Conservation (phyloP, 2,113 vertebrate genomes). For the Saguinus midas region DNA sequence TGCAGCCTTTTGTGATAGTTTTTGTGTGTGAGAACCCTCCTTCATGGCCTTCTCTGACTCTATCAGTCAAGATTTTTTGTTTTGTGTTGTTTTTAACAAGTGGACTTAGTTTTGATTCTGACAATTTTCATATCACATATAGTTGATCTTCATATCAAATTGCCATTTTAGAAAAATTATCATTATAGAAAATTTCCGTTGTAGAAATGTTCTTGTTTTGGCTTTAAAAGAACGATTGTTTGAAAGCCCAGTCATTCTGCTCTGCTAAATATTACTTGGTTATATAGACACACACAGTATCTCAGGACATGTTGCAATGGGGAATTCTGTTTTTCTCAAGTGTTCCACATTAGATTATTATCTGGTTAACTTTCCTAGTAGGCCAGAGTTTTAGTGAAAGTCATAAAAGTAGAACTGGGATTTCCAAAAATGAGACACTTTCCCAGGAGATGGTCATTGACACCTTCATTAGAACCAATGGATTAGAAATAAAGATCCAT, state of each 20-base stretch:
- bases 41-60: not conserved
- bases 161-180: not conserved
- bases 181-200: not conserved
- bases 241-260: not conserved
- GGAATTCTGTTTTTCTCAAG: not conserved
- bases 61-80: not conserved
- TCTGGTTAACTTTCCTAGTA: conserved; percentile 7
- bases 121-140: not conserved
- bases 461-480: not conserved
- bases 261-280: not conserved
- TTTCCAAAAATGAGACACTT: not conserved
- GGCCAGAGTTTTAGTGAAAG: conserved; percentile 22
- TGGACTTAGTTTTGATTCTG: not conserved
- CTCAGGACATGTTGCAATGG: not conserved
- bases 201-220: not conserved
- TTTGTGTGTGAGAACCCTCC: not conserved
- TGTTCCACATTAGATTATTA: not conserved
- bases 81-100: not conserved
- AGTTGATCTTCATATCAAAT: not conserved
- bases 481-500: not conserved
- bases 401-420: not conserved
- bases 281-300: not conserved
- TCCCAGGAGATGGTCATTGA: not conserved
- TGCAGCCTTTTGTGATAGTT: not conserved
- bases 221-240: not conserved